Percentiles rank a stretch among this genome's conserved stretches.
These are phyloP conservation scores for Cherax quadricarinatus DNA, from an alignment of 1,140 invertebrate species.

Conservation along the genomic window DNA sequence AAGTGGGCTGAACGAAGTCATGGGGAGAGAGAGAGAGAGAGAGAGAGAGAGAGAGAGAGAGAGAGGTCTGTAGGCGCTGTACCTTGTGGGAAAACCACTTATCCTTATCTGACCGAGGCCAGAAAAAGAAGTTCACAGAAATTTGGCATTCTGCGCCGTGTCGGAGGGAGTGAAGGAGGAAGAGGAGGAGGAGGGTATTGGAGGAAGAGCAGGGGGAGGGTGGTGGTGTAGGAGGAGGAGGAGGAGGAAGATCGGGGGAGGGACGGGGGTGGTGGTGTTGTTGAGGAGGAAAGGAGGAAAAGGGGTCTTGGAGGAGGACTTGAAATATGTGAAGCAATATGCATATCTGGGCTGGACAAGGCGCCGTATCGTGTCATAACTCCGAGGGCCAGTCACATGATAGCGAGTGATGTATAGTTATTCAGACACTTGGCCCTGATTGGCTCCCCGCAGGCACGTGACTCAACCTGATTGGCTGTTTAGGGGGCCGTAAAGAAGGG, in stretches of 20 bases:
- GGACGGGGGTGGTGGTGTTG: neutral
- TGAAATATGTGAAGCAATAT: conserved; percentile 71
- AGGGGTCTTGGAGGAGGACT: conserved; percentile 10
- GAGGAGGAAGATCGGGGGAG: neutral
- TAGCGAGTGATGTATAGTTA: conserved; percentile 68
- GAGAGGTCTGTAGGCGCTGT: neutral
- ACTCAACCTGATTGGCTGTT: conserved; percentile 66
- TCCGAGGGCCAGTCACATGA: conserved; percentile 60
- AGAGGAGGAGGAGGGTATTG: neutral
- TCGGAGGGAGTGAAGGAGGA: neutral
- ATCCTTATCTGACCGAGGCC: conserved; percentile 71
- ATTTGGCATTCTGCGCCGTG: conserved; percentile 35
- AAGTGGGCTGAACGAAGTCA: too few species aligned
- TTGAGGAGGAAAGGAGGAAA: neutral
- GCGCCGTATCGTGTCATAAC: conserved; percentile 68
- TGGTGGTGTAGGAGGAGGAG: neutral
- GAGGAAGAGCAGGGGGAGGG: neutral
- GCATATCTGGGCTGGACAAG: conserved; percentile 71
- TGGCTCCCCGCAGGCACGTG: conserved; percentile 65
- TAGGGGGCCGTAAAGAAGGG: conserved; percentile 55
- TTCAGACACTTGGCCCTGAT: conserved; percentile 58
- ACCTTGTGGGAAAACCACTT: conserved; percentile 60
- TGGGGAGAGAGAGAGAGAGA: too few species aligned
- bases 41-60: neutral
- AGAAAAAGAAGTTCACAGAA: conserved; percentile 58